Base-by-base conservation (phyloP, 2,797 vertebrate species). In the Capromys pilorides region DNA sequence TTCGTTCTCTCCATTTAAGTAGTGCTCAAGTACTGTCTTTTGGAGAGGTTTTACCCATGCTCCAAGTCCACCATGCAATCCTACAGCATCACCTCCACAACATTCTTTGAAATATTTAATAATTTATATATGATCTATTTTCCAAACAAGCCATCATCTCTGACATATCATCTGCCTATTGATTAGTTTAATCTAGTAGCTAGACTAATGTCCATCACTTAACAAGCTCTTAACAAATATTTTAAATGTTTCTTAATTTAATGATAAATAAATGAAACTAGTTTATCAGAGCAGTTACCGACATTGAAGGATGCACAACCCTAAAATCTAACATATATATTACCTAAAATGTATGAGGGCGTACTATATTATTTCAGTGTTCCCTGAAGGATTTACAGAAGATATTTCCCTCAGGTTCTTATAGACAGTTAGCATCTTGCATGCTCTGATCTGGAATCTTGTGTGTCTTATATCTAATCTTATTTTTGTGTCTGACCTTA, bases 201-300 rank as follows among this genome's bases (percentile, higher is more conserved):
- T 75, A n/a, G 62, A 62, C 69, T 9, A 84, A 41, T n/a, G 6
- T 83, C 49, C 14, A 80, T 22, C 13, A 86, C 9, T 31, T 26
- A 36, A 2, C 41, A 67, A 93, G 19, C 67, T 62, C 28, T 85
- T 64, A 79, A 78, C 59, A 93, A 87, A 85, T 73, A 75, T 88
- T 94, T 84, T 54, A 90, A 93, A 69, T 94, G 80, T 45, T 86
- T 88, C 54, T 71, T 93, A 51, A 45, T 41, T 84, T 59, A 89
- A 88, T 77, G 14, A 62, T 67, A 79, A 79, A 49, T 82, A 67
- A 61, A 82, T 75, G 16, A 73, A 61, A 8, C 36, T 36, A 71
- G 16, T 26, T 84, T 57, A 75, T 83, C 36, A 73, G 28, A 93
- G 22, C 80, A 91, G 14, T 64, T 33, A 41, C 59, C 11, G 69